Evolutionary conservation across 2,797 vertebrate species (phyloP).

Genomic region (Paratrypauchen microcephalus): DNA sequence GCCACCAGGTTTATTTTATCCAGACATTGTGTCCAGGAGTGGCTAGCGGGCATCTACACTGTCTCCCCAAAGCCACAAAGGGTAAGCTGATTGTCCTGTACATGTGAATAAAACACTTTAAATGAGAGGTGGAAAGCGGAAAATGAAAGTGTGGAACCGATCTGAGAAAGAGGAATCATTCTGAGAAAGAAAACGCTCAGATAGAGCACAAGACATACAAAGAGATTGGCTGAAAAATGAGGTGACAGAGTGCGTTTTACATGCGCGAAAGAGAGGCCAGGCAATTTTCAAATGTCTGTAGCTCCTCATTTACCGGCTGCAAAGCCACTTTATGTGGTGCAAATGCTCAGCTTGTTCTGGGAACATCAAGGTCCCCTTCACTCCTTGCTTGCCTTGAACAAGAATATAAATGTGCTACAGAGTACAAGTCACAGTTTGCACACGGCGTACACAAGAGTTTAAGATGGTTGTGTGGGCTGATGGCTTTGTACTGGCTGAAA

Average conservation of each 20-base stretch:
- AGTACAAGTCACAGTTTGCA: slow-evolving; percentile 23
- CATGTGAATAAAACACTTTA: slow-evolving; percentile 27
- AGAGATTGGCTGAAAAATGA: slow-evolving; percentile 64
- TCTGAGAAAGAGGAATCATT: not conserved
- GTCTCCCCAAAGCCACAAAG: slow-evolving; percentile 22
- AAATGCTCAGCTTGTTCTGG: slow-evolving; percentile 71
- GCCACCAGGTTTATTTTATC: slow-evolving; percentile 48
- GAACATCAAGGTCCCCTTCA: slow-evolving; percentile 70
- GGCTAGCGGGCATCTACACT: slow-evolving; percentile 25
- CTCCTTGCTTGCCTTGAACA: slow-evolving; percentile 33
- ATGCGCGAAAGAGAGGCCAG: slow-evolving; percentile 48
- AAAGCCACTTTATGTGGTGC: slow-evolving; percentile 64
- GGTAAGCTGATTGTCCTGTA: slow-evolving; percentile 28
- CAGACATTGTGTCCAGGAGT: slow-evolving; percentile 23
- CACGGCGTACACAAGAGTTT: slow-evolving; percentile 32
- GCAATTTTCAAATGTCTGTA: slow-evolving; percentile 70
- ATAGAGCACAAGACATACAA: not conserved
- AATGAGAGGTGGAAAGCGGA: slow-evolving; percentile 9
- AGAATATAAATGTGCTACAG: slow-evolving; percentile 61
- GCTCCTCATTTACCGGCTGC: slow-evolving; percentile 64
- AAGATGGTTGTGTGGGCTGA: slow-evolving; percentile 14
- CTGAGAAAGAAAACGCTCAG: slow-evolving; percentile 11
- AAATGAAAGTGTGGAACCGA: slow-evolving; percentile 8
- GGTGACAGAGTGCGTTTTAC: slow-evolving; percentile 69
- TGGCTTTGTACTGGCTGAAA: not conserved